These are phyloP conservation scores for western clawed frog (Xenopus tropicalis) DNA, from an alignment of 2,113 vertebrate species.

Conservation along the genomic window UCB_Xtro_10.0 CM004444.2:113381501-113382000, in stretches of 20 bases:
- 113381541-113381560: conserved; percentile 31
- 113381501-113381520: conserved; percentile 42
- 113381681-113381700: not conserved
- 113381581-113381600: conserved; percentile 41
- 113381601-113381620: conserved; percentile 37
- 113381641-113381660: conserved; percentile 11
- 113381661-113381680: not conserved
- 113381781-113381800: no score
- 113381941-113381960: not conserved
- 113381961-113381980: not conserved
- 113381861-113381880: not conserved
- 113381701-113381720: no score
- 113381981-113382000: conserved; percentile 1
- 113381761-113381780: conserved; percentile 41
- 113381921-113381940: not conserved
- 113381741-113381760: conserved; percentile 36
- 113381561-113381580: conserved; percentile 40
- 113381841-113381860: conserved; percentile 21
- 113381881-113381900: no score
- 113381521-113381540: no score
- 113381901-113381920: no score
- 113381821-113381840: conserved; percentile 47
- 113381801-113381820: conserved; percentile 40
- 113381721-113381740: conserved; percentile 43
- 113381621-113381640: conserved; percentile 43